Evolutionary conservation across 2,797 vertebrate genomes (phyloP), one percentile per base, ranked within the genome.

Genomic region (Syngnathus acus): DNA sequence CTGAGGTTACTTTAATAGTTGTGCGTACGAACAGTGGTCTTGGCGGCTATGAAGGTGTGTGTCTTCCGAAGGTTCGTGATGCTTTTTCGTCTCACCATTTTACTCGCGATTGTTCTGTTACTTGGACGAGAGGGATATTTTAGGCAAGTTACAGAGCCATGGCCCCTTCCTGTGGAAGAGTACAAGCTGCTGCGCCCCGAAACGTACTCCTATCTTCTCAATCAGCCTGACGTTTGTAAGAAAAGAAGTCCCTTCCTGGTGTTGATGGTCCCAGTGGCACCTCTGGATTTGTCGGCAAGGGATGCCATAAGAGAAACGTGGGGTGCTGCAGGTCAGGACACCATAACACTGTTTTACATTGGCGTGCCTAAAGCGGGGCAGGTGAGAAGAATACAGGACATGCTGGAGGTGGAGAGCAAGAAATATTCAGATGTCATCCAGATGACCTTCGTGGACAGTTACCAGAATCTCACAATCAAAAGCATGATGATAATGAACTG

Each of bases 381-480:
- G 50, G 39, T 3, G n/a, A 47, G 62, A 0, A 16, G 37, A 16
- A 11, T 62, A 6, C 86, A 84, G 68, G 17, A 54, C 0, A 19
- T 50, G 37, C 73, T 93, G 48, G 66, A 75, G 54, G 57, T 64
- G 43, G 92, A 93, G 76, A 89, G 75, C 13, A 19, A 60, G 23
- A 57, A 21, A 0, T 68, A 92, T 39, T 57, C 26, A 0, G 93
- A 93, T 51, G 76, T 94, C 2, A 66, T 94, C 39, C 91, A 93
- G 72, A 88, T 92, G 69, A 69, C 91, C 17, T 95, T 95, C 64
- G 2, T 82, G 32, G 91, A 93, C 69, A 90, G 76, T 14, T 94
- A 95, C 72, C 72, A 84, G 55, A 93, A 94, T 73, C 78, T 93
- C 48, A 94, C 93, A 0, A 50, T 91, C 51, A 93, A 94, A 76